Base-by-base conservation (phyloP, 2,888 invertebrate species). In the Odontocerum albicorne region DNA sequence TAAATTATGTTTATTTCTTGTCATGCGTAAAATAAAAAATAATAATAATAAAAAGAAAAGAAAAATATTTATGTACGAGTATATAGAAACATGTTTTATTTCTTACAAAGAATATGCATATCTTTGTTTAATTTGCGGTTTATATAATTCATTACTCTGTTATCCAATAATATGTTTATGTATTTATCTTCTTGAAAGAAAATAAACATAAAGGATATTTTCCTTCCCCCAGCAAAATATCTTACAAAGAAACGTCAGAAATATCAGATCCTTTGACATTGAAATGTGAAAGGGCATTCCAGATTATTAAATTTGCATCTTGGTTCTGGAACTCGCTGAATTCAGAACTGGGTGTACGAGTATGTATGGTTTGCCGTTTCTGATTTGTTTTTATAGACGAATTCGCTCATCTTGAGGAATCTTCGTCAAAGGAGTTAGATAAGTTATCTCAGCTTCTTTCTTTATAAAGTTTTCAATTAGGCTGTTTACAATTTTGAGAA, bases 241-340 rank as follows among this genome's bases (percentile, higher is more conserved):
- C 31, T 43, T 43, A 49, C 40, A 40, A 58, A 42, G 44, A 36
- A 44, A 54, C 47, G 55, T 40, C 55, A 54, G 45, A 44, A 49
- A 55, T 49, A 57, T 52, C 49, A 53, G 43, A 40, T 49, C 62
- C 62, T 62, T 62, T 62, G 62, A 60, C 62, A 62, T 62, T 62
- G 62, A 62, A 59, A 59, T 59, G 62, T 54, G 52, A 57, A 59
- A 50, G 53, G 57, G 54, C 57, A 53, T 57, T 57, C 36, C 44
- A 32, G 57, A 54, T 62, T 62, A 62, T 62, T 62, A 60, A 59
- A 62, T 62, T 60, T 62, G 55, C 62, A 59, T 55, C 36, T 45
- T 49, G 44, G 45, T 57, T 44, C 54, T 43, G 59, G 44, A 32
- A 39, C 40, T 51, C 31, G 35, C 57, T 39, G 42, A 32, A 39